phyloP scores from a whole-genome alignment of 2,113 vertebrate species.

The Laticauda colubrina region DNA sequence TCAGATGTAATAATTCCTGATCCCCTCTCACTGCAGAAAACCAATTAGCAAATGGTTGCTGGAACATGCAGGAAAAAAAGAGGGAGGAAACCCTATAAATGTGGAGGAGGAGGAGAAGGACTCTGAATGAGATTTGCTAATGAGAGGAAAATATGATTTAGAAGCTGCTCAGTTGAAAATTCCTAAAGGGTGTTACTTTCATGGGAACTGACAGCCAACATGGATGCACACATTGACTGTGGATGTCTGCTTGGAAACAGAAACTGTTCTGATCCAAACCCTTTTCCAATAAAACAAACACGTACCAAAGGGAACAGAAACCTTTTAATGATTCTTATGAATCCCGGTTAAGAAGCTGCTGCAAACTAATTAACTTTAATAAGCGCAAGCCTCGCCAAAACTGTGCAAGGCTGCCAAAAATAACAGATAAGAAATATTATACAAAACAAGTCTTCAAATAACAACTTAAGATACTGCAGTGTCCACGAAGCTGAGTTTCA shows the following conservation, averaged over 20 bases:
- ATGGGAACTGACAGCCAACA: constrained; percentile 48
- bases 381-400: too few relatives aligned
- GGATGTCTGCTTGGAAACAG: constrained; percentile 44
- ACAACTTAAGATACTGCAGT: too few relatives aligned
- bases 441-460: too few relatives aligned
- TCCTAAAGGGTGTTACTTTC: constrained; percentile 47
- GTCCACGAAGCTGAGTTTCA: too few relatives aligned
- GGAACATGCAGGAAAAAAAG: constrained; percentile 4
- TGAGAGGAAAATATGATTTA: constrained; percentile 58
- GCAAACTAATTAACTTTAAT: too few relatives aligned
- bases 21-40: constrained; percentile 54
- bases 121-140: constrained; percentile 49
- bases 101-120: constrained; percentile 48
- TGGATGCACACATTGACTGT: constrained; percentile 42
- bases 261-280: too few relatives aligned
- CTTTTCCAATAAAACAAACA: too few relatives aligned
- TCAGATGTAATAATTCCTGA: constrained; percentile 44
- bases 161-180: constrained; percentile 47
- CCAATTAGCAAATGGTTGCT: constrained; percentile 48
- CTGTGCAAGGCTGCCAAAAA: too few relatives aligned
- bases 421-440: too few relatives aligned
- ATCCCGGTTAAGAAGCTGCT: too few relatives aligned
- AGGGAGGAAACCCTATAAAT: constrained; percentile 51
- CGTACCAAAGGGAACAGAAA: too few relatives aligned
- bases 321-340: too few relatives aligned